phyloP scores from a whole-genome alignment of 2,113 vertebrate species.

The Helogale parvula region DNA sequence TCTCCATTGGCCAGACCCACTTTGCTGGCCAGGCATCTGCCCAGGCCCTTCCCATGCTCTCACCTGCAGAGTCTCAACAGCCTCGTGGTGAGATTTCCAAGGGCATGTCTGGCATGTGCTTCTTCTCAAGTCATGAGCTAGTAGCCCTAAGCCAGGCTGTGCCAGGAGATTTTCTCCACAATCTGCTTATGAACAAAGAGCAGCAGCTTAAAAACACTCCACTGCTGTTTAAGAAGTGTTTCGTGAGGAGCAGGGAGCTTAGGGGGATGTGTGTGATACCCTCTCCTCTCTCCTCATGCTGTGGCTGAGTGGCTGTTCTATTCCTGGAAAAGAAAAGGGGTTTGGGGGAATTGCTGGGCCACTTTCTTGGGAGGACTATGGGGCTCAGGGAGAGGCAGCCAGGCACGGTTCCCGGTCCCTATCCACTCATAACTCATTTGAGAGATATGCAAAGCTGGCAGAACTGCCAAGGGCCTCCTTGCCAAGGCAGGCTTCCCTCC shows the following conservation, averaged over 20 bases:
- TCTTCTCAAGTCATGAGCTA: conserved; percentile 2
- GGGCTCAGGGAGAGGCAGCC: conserved; percentile 25
- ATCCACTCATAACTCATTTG: conserved; percentile 63
- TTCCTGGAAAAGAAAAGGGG: conserved; percentile 64
- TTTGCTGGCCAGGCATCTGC: not conserved
- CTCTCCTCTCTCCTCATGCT: not conserved
- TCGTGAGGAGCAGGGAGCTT: conserved; percentile 36
- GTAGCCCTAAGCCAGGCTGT: not conserved
- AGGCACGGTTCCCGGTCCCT: conserved; percentile 41
- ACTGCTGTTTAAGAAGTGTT: conserved; percentile 20
- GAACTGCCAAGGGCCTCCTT: conserved; percentile 37
- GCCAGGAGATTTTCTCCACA: conserved; percentile 45
- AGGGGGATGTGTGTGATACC: not conserved
- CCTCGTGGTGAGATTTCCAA: not conserved
- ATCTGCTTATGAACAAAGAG: conserved; percentile 49
- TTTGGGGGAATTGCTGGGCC: not conserved
- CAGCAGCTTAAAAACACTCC: conserved; percentile 32
- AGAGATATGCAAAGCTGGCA: conserved; percentile 70
- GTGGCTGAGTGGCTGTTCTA: not conserved
- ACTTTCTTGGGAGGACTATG: conserved; percentile 14
- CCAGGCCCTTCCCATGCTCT: not conserved
- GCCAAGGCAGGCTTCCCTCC: conserved; percentile 73
- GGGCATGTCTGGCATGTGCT: not conserved
- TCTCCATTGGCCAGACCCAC: not conserved
- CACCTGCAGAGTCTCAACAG: not conserved